phyloP scores from a whole-genome alignment of 2,113 vertebrate species.

The Lepus europaeus region DNA sequence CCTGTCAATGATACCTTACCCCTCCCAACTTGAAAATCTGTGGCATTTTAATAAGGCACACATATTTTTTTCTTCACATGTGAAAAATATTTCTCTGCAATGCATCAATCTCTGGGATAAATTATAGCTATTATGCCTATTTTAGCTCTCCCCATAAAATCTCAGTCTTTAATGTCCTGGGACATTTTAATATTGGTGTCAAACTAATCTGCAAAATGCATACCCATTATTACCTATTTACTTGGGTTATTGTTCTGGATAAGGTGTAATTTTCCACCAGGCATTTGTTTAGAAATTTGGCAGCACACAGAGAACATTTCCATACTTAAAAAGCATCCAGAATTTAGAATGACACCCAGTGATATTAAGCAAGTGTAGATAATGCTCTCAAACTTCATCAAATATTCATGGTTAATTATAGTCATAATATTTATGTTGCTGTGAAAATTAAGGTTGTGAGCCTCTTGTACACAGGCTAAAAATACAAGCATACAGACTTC shows the following conservation, averaged over 20 bases:
- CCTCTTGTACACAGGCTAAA: conserved; percentile 73
- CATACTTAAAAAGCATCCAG: conserved; percentile 78
- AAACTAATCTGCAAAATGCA: conserved; percentile 64
- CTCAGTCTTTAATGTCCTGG: conserved; percentile 64
- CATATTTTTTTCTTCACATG: not conserved
- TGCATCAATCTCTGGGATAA: conserved; percentile 31
- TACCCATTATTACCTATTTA: conserved; percentile 76
- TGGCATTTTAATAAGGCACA: conserved; percentile 35
- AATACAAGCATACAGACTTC: conserved; percentile 57
- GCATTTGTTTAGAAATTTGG: conserved; percentile 78
- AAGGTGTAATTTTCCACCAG: conserved; percentile 80
- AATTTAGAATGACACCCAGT: conserved; percentile 77
- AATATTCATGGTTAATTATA: conserved; percentile 84
- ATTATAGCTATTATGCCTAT: conserved; percentile 27
- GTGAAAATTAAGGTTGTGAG: conserved; percentile 80
- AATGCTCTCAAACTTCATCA: conserved; percentile 80
- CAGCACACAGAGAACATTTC: conserved; percentile 74
- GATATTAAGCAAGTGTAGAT: conserved; percentile 76
- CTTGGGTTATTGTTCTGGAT: conserved; percentile 70
- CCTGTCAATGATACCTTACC: not conserved
- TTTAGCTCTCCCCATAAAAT: conserved; percentile 66
- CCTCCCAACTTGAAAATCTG: not conserved
- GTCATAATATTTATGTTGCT: conserved; percentile 81
- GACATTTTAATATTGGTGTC: conserved; percentile 71
- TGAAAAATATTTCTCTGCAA: conserved; percentile 52